Evolutionary conservation across 2,888 invertebrate genomes (phyloP), one percentile per base, ranked within the genome.

Genomic region (Andrena trimmerana): DNA sequence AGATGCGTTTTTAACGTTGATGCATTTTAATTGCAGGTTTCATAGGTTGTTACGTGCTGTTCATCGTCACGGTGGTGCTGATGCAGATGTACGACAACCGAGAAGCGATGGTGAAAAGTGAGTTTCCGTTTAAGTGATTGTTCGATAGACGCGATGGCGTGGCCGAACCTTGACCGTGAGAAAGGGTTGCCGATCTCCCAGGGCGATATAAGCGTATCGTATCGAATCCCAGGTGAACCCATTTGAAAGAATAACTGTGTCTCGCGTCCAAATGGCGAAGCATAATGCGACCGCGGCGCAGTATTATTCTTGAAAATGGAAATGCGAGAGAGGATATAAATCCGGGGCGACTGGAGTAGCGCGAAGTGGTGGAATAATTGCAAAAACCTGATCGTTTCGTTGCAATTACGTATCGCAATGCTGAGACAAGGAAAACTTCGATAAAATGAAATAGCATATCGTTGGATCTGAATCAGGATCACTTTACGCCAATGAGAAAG

Each of bases 21-120:
- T 69, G 79, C 57, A 81, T 90, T 86, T 86, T 79, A 80, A 85
- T 89, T 89, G 29, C 88, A 94, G 95, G 94, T 74, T 94, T 95
- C 76, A 91, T 95, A 29, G 80, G 91, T 2, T 89, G 95, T 36
- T 95, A 95, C 86, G 76, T 93, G n/a, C 65, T 94, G 1, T 95
- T 95, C 88, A 95, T 95, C 83, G 74, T 91, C 31, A 94, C 94
- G 13, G 95, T 96, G 6, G 90, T 96, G 29, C 42, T 88, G 63
- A 94, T 92, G 93, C 93, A 93, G 73, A 79, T 89, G 24, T 81
- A 89, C 69, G 93, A 93, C 6, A 90, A 83, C 42, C 86, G 88
- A 36, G 91, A 91, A 74, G 88, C 89, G 63, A 90, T 72, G 8
- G 71, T 81, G 59, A 92, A 92, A 90, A 88, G 93, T 93, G 69